A percentile compares a stretch with the other conserved stretches of the same genome.
Conservation (phyloP, 1,140 invertebrate species). For the Chrysopa pallens region DNA sequence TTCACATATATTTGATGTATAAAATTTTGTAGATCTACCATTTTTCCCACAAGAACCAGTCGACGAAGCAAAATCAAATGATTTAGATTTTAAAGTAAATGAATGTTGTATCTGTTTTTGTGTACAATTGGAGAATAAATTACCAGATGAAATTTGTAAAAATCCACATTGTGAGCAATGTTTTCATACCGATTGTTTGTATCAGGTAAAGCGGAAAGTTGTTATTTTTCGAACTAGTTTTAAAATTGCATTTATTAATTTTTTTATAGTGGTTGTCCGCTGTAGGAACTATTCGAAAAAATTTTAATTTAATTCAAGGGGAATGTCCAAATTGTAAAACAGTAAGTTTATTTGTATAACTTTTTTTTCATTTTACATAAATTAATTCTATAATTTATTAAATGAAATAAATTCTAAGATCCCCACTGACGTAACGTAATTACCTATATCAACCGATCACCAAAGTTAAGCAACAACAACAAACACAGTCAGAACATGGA, state of each 20-base stretch:
- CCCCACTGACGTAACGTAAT: no score
- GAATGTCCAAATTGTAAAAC: conserved; percentile 1
- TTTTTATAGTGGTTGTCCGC: conserved; percentile 1
- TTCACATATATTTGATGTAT: background rate
- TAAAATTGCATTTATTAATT: background rate
- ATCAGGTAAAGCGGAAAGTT: background rate
- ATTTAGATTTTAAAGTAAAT: background rate
- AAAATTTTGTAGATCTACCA: background rate
- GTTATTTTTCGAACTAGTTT: background rate
- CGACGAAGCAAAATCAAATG: background rate
- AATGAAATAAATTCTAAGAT: no score
- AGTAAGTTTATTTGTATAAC: background rate
- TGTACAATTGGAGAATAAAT: background rate
- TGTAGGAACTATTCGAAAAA: background rate
- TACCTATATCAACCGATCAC: no score
- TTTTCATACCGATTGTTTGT: conserved; percentile 2
- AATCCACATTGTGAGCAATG: background rate
- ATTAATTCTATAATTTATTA: background rate
- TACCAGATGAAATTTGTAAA: background rate
- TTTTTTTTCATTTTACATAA: background rate
- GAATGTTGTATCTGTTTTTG: conserved; percentile 1
- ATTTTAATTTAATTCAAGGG: background rate
- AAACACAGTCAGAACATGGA: no score
- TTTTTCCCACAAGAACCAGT: background rate
- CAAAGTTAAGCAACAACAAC: no score